Evolutionary conservation across 2,113 vertebrate genomes (phyloP).

Genomic region (Lamprotornis superbus): DNA sequence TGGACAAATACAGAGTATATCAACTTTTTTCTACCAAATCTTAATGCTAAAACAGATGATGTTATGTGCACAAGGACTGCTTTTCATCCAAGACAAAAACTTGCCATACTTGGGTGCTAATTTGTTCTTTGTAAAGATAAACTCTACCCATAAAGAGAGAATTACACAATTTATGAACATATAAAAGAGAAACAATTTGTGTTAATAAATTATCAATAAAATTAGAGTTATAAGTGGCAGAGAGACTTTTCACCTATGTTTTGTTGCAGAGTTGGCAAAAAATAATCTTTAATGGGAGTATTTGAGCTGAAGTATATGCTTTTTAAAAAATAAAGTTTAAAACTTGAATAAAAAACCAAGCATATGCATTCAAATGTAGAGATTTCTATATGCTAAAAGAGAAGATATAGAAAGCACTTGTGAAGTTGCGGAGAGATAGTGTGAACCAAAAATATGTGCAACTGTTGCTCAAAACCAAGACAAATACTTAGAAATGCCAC

Average conservation of each 20-base stretch:
- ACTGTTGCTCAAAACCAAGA: neutral
- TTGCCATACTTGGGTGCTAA: neutral
- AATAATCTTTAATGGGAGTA: neutral
- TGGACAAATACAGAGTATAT: rapidly evolving
- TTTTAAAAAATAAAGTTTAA: neutral
- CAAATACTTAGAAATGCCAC: neutral
- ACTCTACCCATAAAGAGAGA: neutral
- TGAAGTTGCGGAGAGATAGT: neutral
- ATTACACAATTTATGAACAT: neutral
- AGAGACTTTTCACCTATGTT: neutral
- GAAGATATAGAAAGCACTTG: neutral
- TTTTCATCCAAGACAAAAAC: neutral
- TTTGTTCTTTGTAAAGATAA: neutral
- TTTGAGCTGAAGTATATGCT: neutral
- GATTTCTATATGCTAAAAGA: neutral
- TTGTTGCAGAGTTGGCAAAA: neutral
- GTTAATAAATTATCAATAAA: neutral
- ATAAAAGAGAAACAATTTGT: neutral
- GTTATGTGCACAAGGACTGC: neutral
- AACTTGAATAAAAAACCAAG: neutral
- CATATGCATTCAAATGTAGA: neutral
- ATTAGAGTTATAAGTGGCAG: neutral
- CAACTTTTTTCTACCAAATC: neutral
- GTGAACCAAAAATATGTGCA: neutral
- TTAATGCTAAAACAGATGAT: neutral